A percentile compares a stretch with the other conserved stretches of the same genome.
Conservation (phyloP, 2,888 invertebrate genomes). For the Sesia apiformis region DNA sequence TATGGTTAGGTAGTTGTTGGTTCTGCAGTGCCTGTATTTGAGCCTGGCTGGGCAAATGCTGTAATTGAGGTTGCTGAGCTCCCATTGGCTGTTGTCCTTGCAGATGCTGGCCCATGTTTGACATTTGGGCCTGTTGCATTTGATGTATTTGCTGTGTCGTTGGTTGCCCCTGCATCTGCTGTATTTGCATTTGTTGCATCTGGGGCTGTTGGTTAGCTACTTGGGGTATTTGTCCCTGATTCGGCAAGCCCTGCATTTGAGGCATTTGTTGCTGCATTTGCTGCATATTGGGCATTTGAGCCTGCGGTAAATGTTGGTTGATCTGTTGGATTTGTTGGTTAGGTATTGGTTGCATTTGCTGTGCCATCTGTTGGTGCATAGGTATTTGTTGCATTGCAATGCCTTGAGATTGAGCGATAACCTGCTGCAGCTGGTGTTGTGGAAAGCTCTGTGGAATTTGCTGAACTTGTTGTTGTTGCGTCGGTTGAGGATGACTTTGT, state of each 20-base stretch:
- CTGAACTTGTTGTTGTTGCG: conserved; percentile 65
- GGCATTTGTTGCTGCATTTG: conserved; percentile 70
- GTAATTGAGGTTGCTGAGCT: conserved; percentile 64
- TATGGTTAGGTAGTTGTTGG: conserved; percentile 73
- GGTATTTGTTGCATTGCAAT: conserved; percentile 70
- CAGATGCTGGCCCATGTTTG: conserved; percentile 64
- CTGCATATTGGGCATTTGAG: conserved; percentile 63
- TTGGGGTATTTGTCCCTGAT: conserved; percentile 62
- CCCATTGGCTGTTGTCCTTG: conserved; percentile 62
- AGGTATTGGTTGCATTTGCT: conserved; percentile 70
- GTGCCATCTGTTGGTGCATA: conserved; percentile 69
- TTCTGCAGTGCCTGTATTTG: conserved; percentile 69
- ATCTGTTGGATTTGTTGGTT: conserved; percentile 72
- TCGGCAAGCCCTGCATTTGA: conserved; percentile 64
- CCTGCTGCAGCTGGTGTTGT: conserved; percentile 69
- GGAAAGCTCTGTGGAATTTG: conserved; percentile 72
- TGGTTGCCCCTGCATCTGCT: conserved; percentile 63
- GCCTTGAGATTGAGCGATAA: conserved; percentile 64
- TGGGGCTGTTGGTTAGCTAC: conserved; percentile 63
- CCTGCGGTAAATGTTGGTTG: conserved; percentile 61
- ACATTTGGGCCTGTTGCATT: conserved; percentile 67
- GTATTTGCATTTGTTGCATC: conserved; percentile 71
- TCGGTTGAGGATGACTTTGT: conserved; percentile 47
- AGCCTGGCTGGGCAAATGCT: conserved; percentile 65
- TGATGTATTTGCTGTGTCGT: conserved; percentile 65